Evolutionary conservation across 1,140 invertebrate genomes (phyloP), one percentile per base, ranked within the genome.

Genomic region (Nautilus pompilius): DNA sequence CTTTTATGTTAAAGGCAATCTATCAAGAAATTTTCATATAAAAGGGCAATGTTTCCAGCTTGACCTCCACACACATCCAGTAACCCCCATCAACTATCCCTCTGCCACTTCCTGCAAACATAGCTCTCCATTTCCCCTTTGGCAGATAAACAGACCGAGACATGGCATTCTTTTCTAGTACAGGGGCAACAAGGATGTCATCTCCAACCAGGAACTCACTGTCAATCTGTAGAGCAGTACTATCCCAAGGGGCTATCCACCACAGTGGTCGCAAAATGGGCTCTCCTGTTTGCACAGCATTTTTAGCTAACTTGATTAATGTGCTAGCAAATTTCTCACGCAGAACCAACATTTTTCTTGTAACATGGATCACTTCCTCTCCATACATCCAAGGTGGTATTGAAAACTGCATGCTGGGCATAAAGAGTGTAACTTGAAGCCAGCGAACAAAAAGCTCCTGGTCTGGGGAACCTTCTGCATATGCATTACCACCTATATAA

Each of bases 401-500:
- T 2, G 93, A 95, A 78, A 93, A 94, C 80, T 98, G 93, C 73
- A 97, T 85, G 1, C 87, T 85, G 0, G 94, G 93, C 86, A 98
- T 88, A 72, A 95, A 95, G 0, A 89, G 86, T 66, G 91, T 93
- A 2, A 82, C 89, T 80, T 96, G 90, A 26, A 94, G 80, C 94
- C 94, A 98, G 67, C 95, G 84, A 55, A 96, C 88, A 71, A 91
- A 95, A 15, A 97, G 82, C 80, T 96, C 91, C 65, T 89, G 88
- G 3, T 86, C 85, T 3, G 59, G 20, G 3, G 29, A 30, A 24
- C 66, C 58, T 8, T 54, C 62, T n/a, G 26, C 45, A 82, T 86
- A 76, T 0, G 88, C 90, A 77, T 95, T 95, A 2, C 95, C 94
- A 2, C 94, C 94, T 68, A 98, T 89, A 90, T 96, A 93, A 75